Evolutionary conservation across 2,888 invertebrate genomes (phyloP), one percentile per base, ranked within the genome.

Genomic region (Myopa tessellatipennis): DNA sequence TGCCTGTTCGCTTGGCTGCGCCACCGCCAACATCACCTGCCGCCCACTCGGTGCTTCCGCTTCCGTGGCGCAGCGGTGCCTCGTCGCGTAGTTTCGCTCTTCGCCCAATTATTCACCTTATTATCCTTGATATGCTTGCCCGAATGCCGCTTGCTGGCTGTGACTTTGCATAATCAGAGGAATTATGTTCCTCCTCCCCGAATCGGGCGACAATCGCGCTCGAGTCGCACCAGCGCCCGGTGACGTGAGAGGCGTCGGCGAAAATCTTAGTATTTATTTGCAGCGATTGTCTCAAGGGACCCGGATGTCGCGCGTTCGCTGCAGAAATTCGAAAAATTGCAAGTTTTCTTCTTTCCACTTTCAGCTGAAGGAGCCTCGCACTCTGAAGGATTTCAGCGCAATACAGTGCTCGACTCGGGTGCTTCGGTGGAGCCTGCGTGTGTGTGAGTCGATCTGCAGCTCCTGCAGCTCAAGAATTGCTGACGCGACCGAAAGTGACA

Each of bases 391-490:
- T 63, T 63, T 34, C 34, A 40, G 26, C 36, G 61, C 10, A n/a
- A 65, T 34, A 12, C 65, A 18, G 26, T 58, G 58, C 5, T 58
- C 38, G 40, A 38, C 50, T 40, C 8, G 18, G 38, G 40, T 40
- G 50, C 50, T 40, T 14, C 38, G 36, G 40, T 40, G 50, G 50
- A 65, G 26, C 38, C 10, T 2, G 26, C 16, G 18, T 55, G 72
- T 60, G 72, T 18, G n/a, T 16, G 16, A 5, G 58, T 16, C 16
- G 38, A 16, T 36, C n/a, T 40, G 6, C n/a, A 82, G 83, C 85
- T 84, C 82, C 82, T 80, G n/a, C n/a, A n/a, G 83, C 83, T 85
- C 85, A 86, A 84, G 85, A 85, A 86, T 86, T 83, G 84, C 84
- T 85, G 85, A 84, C 84, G 83, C 81, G 82, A 80, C 85, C 78